Conservation (phyloP, 2,888 invertebrate genomes). For the Quadroppia sp. region DNA sequence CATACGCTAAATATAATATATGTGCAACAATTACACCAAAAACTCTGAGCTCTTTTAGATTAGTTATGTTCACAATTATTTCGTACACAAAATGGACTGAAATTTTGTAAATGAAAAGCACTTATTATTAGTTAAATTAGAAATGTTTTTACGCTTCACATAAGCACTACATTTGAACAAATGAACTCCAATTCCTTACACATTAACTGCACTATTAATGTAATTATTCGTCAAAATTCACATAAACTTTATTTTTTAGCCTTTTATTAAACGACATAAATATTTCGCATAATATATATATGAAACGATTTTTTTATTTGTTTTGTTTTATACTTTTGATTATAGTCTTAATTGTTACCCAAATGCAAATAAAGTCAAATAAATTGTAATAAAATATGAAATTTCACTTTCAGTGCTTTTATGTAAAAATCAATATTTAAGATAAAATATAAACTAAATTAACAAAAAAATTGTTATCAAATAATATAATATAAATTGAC, state of each 20-base stretch:
- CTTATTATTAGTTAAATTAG: conserved; percentile 33
- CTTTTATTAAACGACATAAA: not conserved
- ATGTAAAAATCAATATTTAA: too few relatives aligned
- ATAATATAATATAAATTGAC: too few relatives aligned
- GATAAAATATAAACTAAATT: too few relatives aligned
- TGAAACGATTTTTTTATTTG: not conserved
- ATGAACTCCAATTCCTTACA: conserved; percentile 7
- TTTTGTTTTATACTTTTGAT: too few relatives aligned
- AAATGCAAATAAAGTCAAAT: too few relatives aligned
- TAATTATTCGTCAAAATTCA: conserved; percentile 18
- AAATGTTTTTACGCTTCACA: conserved; percentile 26
- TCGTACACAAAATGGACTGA: not conserved
- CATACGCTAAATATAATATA: not conserved
- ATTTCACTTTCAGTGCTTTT: too few relatives aligned
- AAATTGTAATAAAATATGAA: too few relatives aligned
- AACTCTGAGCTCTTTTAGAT: not conserved
- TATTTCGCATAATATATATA: not conserved
- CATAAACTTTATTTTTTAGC: not conserved
- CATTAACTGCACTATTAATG: conserved; percentile 3
- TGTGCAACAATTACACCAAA: not conserved
- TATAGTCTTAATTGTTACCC: too few relatives aligned
- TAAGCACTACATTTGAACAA: not conserved
- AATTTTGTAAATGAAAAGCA: conserved; percentile 12
- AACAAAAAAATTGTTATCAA: too few relatives aligned
- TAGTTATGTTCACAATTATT: not conserved